Percentiles rank a stretch among this genome's conserved stretches.
Evolutionary conservation across 2,888 invertebrate species (phyloP).

Genomic region (Drosophila nigricruria): DNA sequence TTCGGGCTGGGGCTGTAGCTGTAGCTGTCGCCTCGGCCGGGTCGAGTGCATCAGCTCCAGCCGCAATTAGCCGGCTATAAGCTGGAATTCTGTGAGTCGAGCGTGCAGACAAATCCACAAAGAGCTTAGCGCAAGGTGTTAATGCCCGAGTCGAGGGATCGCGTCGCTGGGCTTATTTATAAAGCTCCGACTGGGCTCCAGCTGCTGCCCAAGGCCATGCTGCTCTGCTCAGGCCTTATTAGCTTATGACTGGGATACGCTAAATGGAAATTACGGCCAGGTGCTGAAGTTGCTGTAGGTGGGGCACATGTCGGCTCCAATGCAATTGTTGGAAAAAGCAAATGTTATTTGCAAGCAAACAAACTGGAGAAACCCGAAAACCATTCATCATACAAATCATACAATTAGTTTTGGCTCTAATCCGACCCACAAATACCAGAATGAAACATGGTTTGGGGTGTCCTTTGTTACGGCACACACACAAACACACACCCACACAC

Average conservation of each 20-base stretch:
- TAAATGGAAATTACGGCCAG: constrained; percentile 49
- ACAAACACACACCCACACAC: neutral
- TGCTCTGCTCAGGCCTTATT: constrained; percentile 45
- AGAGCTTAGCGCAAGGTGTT: constrained; percentile 72
- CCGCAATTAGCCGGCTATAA: constrained; percentile 46
- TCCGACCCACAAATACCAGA: constrained; percentile 74
- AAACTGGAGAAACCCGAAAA: constrained; percentile 68
- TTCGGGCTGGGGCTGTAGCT: neutral
- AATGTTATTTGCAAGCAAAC: constrained; percentile 78
- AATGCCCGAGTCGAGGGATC: constrained; percentile 40
- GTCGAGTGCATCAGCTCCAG: constrained; percentile 37
- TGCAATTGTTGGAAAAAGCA: constrained; percentile 58
- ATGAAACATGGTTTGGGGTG: neutral
- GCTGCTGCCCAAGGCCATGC: constrained; percentile 1
- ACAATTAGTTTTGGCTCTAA: constrained; percentile 77
- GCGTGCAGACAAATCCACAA: constrained; percentile 63
- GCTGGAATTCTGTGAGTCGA: constrained; percentile 29
- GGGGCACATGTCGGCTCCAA: neutral
- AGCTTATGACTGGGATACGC: constrained; percentile 51
- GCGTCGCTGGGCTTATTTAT: constrained; percentile 32
- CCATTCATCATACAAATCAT: constrained; percentile 71
- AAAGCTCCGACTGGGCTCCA: constrained; percentile 28
- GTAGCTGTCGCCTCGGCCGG: neutral
- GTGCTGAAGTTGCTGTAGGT: neutral
- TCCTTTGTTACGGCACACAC: constrained; percentile 60